Evolutionary conservation across 1,140 invertebrate species (phyloP), one percentile per base, ranked within the genome.

Genomic region (Holotrichia oblita): DNA sequence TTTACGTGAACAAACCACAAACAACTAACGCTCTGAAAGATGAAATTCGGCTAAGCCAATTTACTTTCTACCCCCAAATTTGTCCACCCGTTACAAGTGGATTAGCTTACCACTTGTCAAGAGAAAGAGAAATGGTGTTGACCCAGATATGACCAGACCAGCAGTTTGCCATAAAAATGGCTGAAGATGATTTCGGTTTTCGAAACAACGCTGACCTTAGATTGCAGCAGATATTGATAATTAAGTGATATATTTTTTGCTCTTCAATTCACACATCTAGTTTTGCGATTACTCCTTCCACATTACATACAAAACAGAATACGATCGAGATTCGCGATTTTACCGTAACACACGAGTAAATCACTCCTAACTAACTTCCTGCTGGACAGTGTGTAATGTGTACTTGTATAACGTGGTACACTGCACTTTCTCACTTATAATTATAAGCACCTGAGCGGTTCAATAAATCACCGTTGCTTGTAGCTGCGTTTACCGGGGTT

Each of bases 331-430:
- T 69, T 69, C 22, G 61, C 61, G 61, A 69, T 69, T 69, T 69
- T 22, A 22, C 22, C 14, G 61, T 7, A 14, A 22, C 61, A 69
- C 61, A 22, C 17, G 27, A 69, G 61, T 69, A 69, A 69, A 69
- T 69, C 61, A 69, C 61, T 14, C 12, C 10, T 27, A 69, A 69
- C 61, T 69, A 69, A 69, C 61, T 69, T 69, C 61, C 61, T 69
- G 61, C 48, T 14, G 48, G 48, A 55, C 48, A 55, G n/a, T 6
- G 27, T 34, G 27, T 34, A 34, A 34, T 34, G 4, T 34, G 48
- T 17, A 55, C 48, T 14, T 55, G 48, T 55, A 55, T 17, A 17
- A 10, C 0, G 61, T 14, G n/a, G 61, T 34, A 69, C 61, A 34
- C 27, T 34, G 27, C 27, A 34, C 27, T 34, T 34, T 34, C 27